phyloP scores from a whole-genome alignment of 2,113 vertebrate species.

The Zingel zingel region DNA sequence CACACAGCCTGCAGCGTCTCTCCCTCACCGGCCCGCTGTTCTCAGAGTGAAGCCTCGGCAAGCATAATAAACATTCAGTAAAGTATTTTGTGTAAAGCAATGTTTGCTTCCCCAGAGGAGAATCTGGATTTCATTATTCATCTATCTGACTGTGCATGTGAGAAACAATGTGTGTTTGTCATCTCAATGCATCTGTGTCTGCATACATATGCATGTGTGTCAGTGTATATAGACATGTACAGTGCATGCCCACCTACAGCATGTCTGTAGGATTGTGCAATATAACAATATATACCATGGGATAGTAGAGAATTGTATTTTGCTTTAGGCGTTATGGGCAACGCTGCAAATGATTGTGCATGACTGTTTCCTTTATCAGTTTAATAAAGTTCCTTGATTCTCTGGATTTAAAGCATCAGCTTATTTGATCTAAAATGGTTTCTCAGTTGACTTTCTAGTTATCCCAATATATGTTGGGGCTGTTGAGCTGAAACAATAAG shows the following conservation, averaged over 20 bases:
- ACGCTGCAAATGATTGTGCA: too few species aligned
- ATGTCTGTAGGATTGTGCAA: background rate
- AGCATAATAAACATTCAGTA: slow-evolving; percentile 81
- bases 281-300: background rate
- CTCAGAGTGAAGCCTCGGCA: slow-evolving; percentile 66
- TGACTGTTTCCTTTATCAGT: background rate
- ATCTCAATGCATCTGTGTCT: background rate
- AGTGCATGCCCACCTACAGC: background rate
- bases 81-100: slow-evolving; percentile 81
- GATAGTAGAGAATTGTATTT: too few species aligned
- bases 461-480: too few species aligned
- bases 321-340: too few species aligned
- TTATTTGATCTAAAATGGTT: too few species aligned
- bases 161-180: slow-evolving; percentile 23
- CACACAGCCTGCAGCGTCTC: slow-evolving; percentile 59
- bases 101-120: slow-evolving; percentile 75
- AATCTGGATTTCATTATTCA: slow-evolving; percentile 81
- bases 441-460: too few species aligned
- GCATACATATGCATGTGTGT: background rate
- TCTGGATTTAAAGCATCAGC: too few species aligned
- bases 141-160: slow-evolving; percentile 43
- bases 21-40: slow-evolving; percentile 58
- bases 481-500: background rate
- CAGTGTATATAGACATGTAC: background rate
- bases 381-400: too few species aligned